These are phyloP conservation scores for Nannoperca australis DNA, from an alignment of 2,797 vertebrate genomes.

Conservation along the genomic window DNA sequence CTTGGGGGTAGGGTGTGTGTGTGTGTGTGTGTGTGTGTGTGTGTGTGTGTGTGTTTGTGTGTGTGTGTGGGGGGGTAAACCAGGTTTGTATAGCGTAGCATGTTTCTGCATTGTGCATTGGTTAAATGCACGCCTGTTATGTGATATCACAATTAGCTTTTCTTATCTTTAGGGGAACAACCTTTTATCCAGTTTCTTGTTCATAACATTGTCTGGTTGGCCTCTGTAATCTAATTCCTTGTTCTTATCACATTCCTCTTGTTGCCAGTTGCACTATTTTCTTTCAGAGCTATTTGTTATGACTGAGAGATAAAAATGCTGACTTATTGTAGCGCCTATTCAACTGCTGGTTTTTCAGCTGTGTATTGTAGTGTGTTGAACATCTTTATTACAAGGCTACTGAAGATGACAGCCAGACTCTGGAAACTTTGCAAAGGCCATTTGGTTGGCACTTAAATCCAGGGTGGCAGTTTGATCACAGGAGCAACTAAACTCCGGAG, in stretches of 20 bases:
- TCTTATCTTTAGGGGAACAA: slow-evolving; percentile 41
- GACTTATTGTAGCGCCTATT: slow-evolving; percentile 49
- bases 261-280: slow-evolving; percentile 45
- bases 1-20: slow-evolving; percentile 38
- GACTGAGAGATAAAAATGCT: slow-evolving; percentile 54
- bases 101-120: slow-evolving; percentile 1
- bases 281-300: slow-evolving; percentile 64
- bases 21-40: slow-evolving; percentile 21
- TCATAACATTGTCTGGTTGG: slow-evolving; percentile 35
- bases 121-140: slow-evolving; percentile 26
- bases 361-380: slow-evolving; percentile 6
- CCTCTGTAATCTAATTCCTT: slow-evolving; percentile 59
- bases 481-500: not conserved
- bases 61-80: too few relatives aligned
- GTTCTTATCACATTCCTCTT: slow-evolving; percentile 53
- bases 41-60: slow-evolving; percentile 16
- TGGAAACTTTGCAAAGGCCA: slow-evolving; percentile 11
- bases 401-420: slow-evolving; percentile 13
- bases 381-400: slow-evolving; percentile 30
- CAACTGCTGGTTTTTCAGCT: slow-evolving; percentile 25
- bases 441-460: slow-evolving; percentile 25
- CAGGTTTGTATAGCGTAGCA: slow-evolving; percentile 5
- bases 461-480: not conserved
- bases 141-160: slow-evolving; percentile 55
- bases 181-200: slow-evolving; percentile 48